Conservation (phyloP, 2,888 invertebrate genomes). For the Metopia argyrocephala region DNA sequence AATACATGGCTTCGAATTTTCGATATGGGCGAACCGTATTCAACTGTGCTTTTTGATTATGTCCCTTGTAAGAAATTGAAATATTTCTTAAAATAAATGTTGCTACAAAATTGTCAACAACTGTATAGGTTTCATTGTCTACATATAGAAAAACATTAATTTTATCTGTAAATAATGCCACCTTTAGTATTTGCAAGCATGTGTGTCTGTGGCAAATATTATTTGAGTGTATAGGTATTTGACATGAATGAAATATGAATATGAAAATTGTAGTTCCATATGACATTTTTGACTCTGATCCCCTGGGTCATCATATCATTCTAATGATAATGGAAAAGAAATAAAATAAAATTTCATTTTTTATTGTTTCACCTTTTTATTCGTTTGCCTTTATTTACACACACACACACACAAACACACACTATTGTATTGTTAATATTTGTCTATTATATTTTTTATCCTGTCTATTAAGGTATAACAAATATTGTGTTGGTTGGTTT, state of each 20-base stretch:
- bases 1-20: too few relatives aligned
- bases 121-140: not conserved
- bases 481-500: not conserved
- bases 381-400: too few relatives aligned
- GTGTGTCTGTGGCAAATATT: too few relatives aligned
- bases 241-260: constrained; percentile 27
- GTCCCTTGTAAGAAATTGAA: not conserved
- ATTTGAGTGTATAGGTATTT: not conserved
- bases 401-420: too few relatives aligned
- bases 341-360: not conserved
- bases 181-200: not conserved
- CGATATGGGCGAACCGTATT: too few relatives aligned
- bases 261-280: constrained; percentile 13
- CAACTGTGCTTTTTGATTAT: too few relatives aligned
- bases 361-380: constrained; percentile 3
- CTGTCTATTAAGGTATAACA: not conserved
- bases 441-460: not conserved
- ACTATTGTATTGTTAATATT: not conserved
- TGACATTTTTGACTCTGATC: not conserved
- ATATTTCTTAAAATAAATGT: not conserved
- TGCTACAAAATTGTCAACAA: not conserved
- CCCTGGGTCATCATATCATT: constrained; percentile 14
- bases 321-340: not conserved
- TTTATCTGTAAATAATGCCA: not conserved
- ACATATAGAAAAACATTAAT: not conserved